Conservation (phyloP, 92 coral and sea anemone species). For the Siderastrea radians region DNA sequence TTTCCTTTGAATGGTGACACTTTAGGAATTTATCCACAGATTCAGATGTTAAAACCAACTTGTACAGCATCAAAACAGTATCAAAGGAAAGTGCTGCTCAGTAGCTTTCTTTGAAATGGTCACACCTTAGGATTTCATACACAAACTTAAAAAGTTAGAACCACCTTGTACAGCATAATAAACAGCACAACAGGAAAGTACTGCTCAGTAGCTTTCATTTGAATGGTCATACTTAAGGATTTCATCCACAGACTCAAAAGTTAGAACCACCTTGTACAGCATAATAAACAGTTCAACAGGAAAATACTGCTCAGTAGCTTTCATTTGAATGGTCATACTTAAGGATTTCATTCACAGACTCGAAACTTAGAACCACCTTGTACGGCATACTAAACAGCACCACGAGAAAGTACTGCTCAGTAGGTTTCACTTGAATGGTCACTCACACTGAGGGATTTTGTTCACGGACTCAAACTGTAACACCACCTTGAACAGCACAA, state of each 20-base stretch:
- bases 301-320: too few species aligned
- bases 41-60: neutral
- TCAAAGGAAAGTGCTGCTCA: neutral
- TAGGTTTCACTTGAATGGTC: too few species aligned
- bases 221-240: neutral
- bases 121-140: neutral
- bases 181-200: neutral
- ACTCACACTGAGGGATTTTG: too few species aligned
- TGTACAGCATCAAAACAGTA: neutral
- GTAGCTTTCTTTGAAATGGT: neutral
- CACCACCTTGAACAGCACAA: too few species aligned
- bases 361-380: too few species aligned
- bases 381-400: too few species aligned
- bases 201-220: neutral
- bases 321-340: too few species aligned
- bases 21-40: neutral
- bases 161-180: neutral
- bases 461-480: too few species aligned
- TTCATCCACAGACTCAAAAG: neutral
- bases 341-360: too few species aligned
- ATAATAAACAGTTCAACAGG: too few species aligned
- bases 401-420: too few species aligned
- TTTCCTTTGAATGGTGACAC: neutral
- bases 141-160: neutral
- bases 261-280: too few species aligned